Evolutionary conservation across 2,888 invertebrate genomes (phyloP).

Genomic region (Brachypalpus laphriformis): DNA sequence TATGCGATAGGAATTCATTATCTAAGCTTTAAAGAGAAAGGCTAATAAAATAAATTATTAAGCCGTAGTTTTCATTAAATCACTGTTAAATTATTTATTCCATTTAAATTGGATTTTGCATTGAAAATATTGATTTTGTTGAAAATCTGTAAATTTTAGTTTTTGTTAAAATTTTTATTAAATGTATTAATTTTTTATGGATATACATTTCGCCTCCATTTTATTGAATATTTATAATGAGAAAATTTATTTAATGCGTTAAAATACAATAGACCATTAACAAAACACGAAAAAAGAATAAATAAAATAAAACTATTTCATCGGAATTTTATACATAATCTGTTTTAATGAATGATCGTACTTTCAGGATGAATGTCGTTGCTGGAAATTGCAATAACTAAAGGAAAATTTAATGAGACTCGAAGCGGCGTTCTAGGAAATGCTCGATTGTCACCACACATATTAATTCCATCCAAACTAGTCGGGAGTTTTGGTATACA

Average conservation of each 20-base stretch:
- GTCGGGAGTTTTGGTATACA: too few species aligned
- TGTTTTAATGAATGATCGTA: constrained; percentile 1
- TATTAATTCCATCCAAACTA: too few species aligned
- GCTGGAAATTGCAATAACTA: too few species aligned
- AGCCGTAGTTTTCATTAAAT: background rate
- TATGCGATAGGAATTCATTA: constrained; percentile 30
- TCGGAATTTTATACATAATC: constrained; percentile 54
- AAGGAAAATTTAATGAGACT: too few species aligned
- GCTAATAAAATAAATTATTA: background rate
- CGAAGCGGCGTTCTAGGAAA: too few species aligned
- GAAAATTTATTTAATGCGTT: constrained; percentile 8
- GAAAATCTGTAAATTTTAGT: background rate
- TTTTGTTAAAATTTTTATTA: background rate
- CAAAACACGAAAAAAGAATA: constrained; percentile 7
- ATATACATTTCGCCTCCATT: background rate
- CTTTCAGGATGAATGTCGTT: background rate
- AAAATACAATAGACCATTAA: constrained; percentile 30
- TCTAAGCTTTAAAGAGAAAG: constrained; percentile 44
- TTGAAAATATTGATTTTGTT: background rate
- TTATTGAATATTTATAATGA: background rate
- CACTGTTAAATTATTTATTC: constrained; percentile 38
- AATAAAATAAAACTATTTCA: constrained; percentile 49
- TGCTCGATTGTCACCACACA: too few species aligned
- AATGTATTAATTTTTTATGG: background rate
- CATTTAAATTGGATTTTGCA: constrained; percentile 1